Conservation (phyloP, 1,140 invertebrate genomes). For the Temnothorax curvispinosus region DNA sequence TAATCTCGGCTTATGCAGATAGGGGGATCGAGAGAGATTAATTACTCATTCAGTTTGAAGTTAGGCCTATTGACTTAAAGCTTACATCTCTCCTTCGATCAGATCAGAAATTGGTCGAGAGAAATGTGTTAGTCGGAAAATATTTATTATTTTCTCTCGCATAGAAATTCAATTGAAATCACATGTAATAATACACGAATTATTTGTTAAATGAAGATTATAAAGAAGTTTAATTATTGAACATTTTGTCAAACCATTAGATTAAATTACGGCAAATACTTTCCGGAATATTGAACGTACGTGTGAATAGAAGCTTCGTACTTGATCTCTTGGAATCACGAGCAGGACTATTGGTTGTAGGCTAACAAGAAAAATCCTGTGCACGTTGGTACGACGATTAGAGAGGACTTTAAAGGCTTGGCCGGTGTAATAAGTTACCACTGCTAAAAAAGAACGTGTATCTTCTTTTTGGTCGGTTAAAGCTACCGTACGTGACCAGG, state of each 20-base stretch:
- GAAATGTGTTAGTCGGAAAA: background rate
- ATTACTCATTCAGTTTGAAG: constrained; percentile 73
- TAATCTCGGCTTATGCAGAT: constrained; percentile 78
- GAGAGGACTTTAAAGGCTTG: constrained; percentile 69
- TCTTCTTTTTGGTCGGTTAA: constrained; percentile 68
- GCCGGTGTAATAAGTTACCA: constrained; percentile 65
- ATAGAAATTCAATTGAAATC: background rate
- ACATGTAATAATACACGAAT: background rate
- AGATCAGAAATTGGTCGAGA: constrained; percentile 19
- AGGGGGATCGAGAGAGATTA: constrained; percentile 75
- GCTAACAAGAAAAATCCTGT: constrained; percentile 69
- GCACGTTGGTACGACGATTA: constrained; percentile 64
- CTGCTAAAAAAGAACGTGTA: constrained; percentile 42
- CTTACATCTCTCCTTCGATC: constrained; percentile 31
- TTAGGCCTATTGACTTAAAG: constrained; percentile 71
- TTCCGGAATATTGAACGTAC: background rate
- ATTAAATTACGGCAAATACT: background rate
- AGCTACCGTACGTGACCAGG: constrained; percentile 68
- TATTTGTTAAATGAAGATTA: no score
- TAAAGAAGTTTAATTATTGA: no score
- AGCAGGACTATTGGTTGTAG: constrained; percentile 47
- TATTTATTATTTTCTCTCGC: background rate
- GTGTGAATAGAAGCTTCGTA: background rate
- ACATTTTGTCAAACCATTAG: background rate
- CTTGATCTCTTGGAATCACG: constrained; percentile 52